A percentile compares a stretch with the other conserved stretches of the same genome.
phyloP scores from a whole-genome alignment of 2,797 vertebrate genomes.

The Oryzias sinensis region DNA sequence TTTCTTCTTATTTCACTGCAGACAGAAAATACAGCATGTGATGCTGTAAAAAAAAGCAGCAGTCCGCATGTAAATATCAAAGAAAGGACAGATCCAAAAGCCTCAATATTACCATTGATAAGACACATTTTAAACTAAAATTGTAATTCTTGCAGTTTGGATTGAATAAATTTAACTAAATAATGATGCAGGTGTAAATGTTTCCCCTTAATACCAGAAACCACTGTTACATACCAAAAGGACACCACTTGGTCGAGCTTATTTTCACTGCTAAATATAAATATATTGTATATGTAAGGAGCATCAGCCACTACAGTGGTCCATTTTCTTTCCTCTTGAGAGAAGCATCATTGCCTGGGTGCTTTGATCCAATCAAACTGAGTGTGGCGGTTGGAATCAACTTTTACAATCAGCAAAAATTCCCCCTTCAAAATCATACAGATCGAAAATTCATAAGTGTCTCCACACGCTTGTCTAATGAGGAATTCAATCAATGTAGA shows the following conservation, averaged over 20 bases:
- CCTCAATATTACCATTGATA: too few species aligned
- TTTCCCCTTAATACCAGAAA: too few species aligned
- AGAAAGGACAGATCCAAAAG: too few species aligned
- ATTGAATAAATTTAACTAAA: too few species aligned
- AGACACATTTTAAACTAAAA: too few species aligned
- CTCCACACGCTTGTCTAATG: constrained; percentile 57
- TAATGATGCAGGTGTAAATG: too few species aligned
- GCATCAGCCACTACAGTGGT: constrained; percentile 39
- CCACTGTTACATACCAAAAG: constrained; percentile 20
- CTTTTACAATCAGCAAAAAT: constrained; percentile 51
- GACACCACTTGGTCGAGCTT: neutral
- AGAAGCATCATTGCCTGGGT: constrained; percentile 40
- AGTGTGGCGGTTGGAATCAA: constrained; percentile 57
- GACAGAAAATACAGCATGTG: too few species aligned
- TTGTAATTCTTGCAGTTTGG: too few species aligned
- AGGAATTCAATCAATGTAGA: constrained; percentile 65
- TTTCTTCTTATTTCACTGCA: too few species aligned
- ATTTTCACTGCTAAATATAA: constrained; percentile 8
- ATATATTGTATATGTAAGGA: constrained; percentile 1
- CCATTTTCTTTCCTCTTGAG: constrained; percentile 40
- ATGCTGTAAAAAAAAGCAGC: too few species aligned
- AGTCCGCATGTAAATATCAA: too few species aligned
- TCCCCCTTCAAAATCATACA: constrained; percentile 50
- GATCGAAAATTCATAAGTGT: constrained; percentile 61
- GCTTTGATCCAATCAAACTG: constrained; percentile 69